Evolutionary conservation across 1,140 invertebrate genomes (phyloP), one percentile per base, ranked within the genome.

Genomic region (Drosophila biarmipes): DNA sequence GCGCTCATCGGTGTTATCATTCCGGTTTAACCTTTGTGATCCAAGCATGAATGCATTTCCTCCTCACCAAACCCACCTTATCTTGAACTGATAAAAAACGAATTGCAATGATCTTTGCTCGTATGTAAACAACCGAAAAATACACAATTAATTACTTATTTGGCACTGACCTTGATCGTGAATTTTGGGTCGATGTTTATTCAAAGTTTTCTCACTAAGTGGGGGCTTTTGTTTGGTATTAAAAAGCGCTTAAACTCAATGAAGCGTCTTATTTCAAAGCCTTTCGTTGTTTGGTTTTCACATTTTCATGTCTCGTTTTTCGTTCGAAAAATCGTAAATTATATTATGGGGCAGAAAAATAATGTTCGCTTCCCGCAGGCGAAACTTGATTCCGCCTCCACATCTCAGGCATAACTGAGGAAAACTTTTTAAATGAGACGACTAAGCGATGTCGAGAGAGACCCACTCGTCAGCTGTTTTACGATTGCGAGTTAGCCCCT

Each of bases 111-210:
- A 40, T 38, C 46, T 52, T 69, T 45, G n/a, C 17, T 0, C n/a
- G 27, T 46, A 54, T 54, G 45, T 56, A 74, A 74, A 74, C 71
- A 74, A 37, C 14, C 69, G 4, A 74, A 57, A 24, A 75, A 56
- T 40, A 42, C 35, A 49, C 19, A 37, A 46, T 58, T 52, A 52
- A 56, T 56, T 76, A 35, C 29, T 24, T 52, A 64, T 74, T 75
- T 29, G 42, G 40, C 46, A 15, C 63, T 79, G 55, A 87, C 84
- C 84, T 87, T 87, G 84, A 76, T 77, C 73, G 56, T 89, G 67
- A 73, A 76, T 75, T 73, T 46, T 6, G 42, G 42, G 37, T 42
- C 24, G 31, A 21, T 69, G 27, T 61, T 69, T 52, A 11, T 31
- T 67, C 19, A 53, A 67, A 43, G 51, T 49, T 62, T 46, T 27